Conservation (phyloP, 2,888 invertebrate genomes). For the Allacma fusca region DNA sequence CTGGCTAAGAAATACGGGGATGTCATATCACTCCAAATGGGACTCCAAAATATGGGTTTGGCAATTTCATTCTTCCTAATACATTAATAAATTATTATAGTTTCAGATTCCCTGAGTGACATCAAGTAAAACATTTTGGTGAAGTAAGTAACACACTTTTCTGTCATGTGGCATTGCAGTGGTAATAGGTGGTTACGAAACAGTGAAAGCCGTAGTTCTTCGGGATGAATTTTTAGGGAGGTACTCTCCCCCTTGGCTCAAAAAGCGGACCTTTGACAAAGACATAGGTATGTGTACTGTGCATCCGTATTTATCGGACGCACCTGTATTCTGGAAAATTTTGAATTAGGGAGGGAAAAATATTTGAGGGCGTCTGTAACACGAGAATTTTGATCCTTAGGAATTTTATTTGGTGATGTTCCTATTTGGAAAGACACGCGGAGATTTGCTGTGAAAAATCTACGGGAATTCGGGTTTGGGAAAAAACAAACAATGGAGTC, state of each 20-base stretch:
- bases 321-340: neutral
- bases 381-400: neutral
- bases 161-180: no score
- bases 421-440: conserved; percentile 32
- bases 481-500: conserved; percentile 36
- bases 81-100: no score
- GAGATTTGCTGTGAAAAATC: conserved; percentile 22
- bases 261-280: conserved; percentile 30
- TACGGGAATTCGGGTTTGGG: conserved; percentile 40
- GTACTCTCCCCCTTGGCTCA: conserved; percentile 8
- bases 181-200: conserved; percentile 38
- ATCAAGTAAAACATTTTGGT: no score
- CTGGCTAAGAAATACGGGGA: conserved; percentile 14
- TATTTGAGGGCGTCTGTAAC: no score
- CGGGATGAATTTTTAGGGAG: conserved; percentile 29
- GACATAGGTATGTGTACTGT: conserved; percentile 30
- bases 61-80: no score
- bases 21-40: conserved; percentile 21
- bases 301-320: neutral
- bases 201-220: neutral
- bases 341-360: neutral
- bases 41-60: neutral
- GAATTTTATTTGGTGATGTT: conserved; percentile 29
- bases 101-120: no score
- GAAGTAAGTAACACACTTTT: no score